Evolutionary conservation across 2,797 vertebrate genomes (phyloP).

Genomic region (Rhinichthys osculus): DNA sequence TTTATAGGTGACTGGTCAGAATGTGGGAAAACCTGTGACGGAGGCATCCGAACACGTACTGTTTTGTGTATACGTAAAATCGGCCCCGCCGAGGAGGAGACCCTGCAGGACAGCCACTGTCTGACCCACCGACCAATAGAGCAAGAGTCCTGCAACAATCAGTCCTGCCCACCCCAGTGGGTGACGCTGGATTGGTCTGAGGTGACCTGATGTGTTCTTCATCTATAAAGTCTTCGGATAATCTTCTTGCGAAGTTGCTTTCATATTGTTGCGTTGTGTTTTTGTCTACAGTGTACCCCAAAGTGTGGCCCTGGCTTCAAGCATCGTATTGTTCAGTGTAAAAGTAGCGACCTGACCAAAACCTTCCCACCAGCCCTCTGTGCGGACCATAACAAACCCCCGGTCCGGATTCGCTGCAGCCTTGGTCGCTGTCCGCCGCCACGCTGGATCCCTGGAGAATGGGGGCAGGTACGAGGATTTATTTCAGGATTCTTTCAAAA

Average conservation of each 20-base stretch:
- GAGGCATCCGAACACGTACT: constrained; percentile 87
- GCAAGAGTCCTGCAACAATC: constrained; percentile 94
- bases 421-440: constrained; percentile 94
- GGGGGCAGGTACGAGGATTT: constrained; percentile 83
- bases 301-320: constrained; percentile 97
- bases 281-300: constrained; percentile 87
- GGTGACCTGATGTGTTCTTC: constrained; percentile 71
- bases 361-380: constrained; percentile 90
- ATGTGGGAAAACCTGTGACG: constrained; percentile 95
- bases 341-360: constrained; percentile 94
- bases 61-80: constrained; percentile 94
- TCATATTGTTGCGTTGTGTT: constrained; percentile 27
- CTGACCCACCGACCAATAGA: constrained; percentile 94
- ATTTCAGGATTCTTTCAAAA: neutral
- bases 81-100: constrained; percentile 92
- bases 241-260: neutral
- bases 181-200: constrained; percentile 97
- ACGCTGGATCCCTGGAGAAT: constrained; percentile 96
- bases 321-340: constrained; percentile 95
- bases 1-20: constrained; percentile 98
- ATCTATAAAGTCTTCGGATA: neutral
- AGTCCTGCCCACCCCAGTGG: constrained; percentile 98
- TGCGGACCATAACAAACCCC: constrained; percentile 89
- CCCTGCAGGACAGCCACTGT: constrained; percentile 88
- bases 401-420: constrained; percentile 92